Evolutionary conservation across 2,113 vertebrate species (phyloP).

Genomic region (Acrocephalus arundinaceus): DNA sequence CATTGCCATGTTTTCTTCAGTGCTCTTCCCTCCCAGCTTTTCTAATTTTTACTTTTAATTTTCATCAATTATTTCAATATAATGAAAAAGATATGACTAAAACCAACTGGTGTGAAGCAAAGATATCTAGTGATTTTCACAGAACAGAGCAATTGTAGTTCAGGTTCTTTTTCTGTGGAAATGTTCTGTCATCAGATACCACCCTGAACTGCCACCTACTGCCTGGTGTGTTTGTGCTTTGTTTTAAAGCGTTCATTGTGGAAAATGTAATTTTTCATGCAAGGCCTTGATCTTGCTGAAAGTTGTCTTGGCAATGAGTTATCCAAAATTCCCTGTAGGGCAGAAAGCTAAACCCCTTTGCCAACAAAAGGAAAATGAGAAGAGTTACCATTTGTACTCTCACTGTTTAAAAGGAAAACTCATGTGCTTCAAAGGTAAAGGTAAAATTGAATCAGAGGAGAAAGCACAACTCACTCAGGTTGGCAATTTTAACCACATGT

Average conservation of each 20-base stretch:
- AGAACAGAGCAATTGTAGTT: not conserved
- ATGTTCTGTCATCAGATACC: not conserved
- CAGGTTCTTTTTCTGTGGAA: not conserved
- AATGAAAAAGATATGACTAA: not conserved
- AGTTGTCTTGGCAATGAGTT: not conserved
- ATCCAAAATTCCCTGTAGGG: not conserved
- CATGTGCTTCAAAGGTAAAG: not conserved
- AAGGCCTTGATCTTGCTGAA: not conserved
- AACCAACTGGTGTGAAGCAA: not conserved
- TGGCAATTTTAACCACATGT: not conserved
- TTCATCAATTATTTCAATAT: not conserved
- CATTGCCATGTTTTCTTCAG: not conserved
- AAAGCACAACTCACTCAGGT: not conserved
- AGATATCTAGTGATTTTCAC: not conserved
- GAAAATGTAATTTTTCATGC: not conserved
- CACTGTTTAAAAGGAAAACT: not conserved
- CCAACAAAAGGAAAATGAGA: not conserved
- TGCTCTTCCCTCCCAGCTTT: not conserved
- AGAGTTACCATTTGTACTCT: not conserved
- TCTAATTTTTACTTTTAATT: not conserved
- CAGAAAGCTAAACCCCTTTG: not conserved
- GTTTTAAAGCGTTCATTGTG: not conserved
- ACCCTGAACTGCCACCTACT: not conserved
- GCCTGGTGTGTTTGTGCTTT: not conserved
- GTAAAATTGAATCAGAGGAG: not conserved